Evolutionary conservation across 2,797 vertebrate genomes (phyloP).

Genomic region (Lerista edwardsae): DNA sequence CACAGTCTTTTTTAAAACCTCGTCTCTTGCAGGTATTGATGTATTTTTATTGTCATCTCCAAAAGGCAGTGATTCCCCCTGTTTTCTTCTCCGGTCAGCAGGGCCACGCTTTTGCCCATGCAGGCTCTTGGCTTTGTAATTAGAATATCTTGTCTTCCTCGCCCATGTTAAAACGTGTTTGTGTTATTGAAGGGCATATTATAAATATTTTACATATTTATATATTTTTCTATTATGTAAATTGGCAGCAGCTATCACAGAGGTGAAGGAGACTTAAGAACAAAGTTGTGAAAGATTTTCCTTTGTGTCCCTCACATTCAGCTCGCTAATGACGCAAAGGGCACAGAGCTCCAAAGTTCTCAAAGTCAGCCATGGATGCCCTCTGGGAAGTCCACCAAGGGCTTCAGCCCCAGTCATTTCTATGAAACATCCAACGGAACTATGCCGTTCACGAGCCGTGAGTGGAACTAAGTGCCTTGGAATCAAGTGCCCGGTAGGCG

Average conservation of each 20-base stretch:
- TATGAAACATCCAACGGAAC: neutral
- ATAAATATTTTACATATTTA: slow-evolving; percentile 70
- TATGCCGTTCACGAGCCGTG: too few relatives aligned
- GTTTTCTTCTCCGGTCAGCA: slow-evolving; percentile 12
- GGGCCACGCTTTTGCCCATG: slow-evolving; percentile 20
- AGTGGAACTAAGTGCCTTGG: too few relatives aligned
- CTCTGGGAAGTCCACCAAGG: neutral
- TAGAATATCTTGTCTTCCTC: slow-evolving; percentile 62
- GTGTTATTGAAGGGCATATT: slow-evolving; percentile 71
- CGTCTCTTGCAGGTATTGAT: slow-evolving; percentile 4
- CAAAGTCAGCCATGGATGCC: slow-evolving; percentile 22
- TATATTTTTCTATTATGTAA: slow-evolving; percentile 69
- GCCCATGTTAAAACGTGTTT: slow-evolving; percentile 59
- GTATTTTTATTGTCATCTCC: slow-evolving; percentile 43
- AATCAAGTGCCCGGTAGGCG: too few relatives aligned
- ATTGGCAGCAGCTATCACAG: slow-evolving; percentile 60
- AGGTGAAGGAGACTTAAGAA: slow-evolving; percentile 70
- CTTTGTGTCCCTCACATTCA: slow-evolving; percentile 39
- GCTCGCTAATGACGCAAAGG: slow-evolving; percentile 42
- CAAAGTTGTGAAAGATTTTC: slow-evolving; percentile 56
- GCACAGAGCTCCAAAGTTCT: slow-evolving; percentile 45
- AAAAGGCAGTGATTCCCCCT: slow-evolving; percentile 12
- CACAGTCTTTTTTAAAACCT: neutral
- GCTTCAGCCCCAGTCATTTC: neutral
- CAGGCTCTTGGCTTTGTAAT: slow-evolving; percentile 50